Percentiles rank a stretch among this genome's conserved stretches.
Evolutionary conservation across 2,888 invertebrate genomes (phyloP).

Genomic region (Hirtodrosophila histrioides): DNA sequence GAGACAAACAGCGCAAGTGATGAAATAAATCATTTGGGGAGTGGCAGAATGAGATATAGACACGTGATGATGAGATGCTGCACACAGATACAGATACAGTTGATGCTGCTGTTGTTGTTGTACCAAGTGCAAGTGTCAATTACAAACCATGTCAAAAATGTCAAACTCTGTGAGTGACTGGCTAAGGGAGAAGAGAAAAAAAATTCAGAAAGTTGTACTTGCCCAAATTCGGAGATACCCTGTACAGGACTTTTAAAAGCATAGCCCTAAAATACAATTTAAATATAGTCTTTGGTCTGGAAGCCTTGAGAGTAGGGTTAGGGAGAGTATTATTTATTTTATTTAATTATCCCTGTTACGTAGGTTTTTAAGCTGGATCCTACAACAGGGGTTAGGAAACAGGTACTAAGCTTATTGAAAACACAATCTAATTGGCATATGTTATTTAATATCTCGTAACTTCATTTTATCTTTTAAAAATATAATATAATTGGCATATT

Average conservation of each 20-base stretch:
- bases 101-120: slow-evolving; percentile 37
- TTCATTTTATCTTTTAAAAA: too few relatives aligned
- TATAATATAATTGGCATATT: too few relatives aligned
- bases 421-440: too few relatives aligned
- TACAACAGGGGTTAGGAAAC: too few relatives aligned
- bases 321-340: too few relatives aligned
- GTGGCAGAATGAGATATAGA: slow-evolving; percentile 48
- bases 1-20: slow-evolving; percentile 68
- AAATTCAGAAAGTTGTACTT: slow-evolving; percentile 4
- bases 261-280: not conserved
- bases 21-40: slow-evolving; percentile 81
- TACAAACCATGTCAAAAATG: slow-evolving; percentile 82
- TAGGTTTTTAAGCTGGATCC: too few relatives aligned
- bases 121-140: slow-evolving; percentile 81
- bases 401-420: too few relatives aligned
- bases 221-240: slow-evolving; percentile 24
- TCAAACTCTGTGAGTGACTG: slow-evolving; percentile 77
- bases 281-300: not conserved
- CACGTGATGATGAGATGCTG: slow-evolving; percentile 64
- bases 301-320: too few relatives aligned
- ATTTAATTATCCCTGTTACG: too few relatives aligned
- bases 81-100: slow-evolving; percentile 23
- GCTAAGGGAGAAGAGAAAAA: slow-evolving; percentile 37
- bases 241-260: not conserved
- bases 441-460: too few relatives aligned